These are phyloP conservation scores for Amblyjoppa fuscipennis DNA, from an alignment of 2,888 invertebrate species.

Conservation along the genomic window DNA sequence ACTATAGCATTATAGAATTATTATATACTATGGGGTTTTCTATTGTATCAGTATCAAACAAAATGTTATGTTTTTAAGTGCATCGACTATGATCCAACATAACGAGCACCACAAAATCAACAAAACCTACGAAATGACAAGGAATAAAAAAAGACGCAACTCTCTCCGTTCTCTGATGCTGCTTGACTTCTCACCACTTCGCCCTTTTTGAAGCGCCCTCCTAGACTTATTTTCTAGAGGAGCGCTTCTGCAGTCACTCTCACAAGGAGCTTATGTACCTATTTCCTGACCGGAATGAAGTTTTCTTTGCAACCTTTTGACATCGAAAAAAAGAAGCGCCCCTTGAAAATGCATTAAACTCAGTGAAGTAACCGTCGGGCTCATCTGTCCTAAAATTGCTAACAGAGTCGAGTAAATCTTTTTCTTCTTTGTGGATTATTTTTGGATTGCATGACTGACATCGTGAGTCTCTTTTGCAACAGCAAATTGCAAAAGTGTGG, in stretches of 20 bases:
- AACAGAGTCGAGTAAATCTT: no score
- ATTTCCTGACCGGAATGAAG: background rate
- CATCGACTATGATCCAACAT: background rate
- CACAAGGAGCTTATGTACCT: background rate
- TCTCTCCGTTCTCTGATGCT: background rate
- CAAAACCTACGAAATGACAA: background rate
- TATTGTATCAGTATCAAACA: no score
- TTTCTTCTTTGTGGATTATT: no score
- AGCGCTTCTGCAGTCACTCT: background rate
- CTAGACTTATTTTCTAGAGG: background rate
- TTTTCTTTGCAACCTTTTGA: background rate
- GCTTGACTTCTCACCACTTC: background rate
- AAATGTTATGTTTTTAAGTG: background rate
- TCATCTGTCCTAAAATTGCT: background rate
- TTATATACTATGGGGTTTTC: no score
- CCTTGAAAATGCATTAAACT: background rate
- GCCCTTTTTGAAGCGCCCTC: background rate
- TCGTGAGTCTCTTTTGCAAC: no score
- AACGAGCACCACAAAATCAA: background rate
- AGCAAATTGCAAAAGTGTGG: no score
- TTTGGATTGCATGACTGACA: no score
- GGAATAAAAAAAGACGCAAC: background rate
- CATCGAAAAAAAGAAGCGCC: background rate
- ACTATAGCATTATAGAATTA: no score
- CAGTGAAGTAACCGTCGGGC: background rate